These are phyloP conservation scores for Formica selysi DNA, from an alignment of 1,140 invertebrate species.

Conservation along the genomic window DNA sequence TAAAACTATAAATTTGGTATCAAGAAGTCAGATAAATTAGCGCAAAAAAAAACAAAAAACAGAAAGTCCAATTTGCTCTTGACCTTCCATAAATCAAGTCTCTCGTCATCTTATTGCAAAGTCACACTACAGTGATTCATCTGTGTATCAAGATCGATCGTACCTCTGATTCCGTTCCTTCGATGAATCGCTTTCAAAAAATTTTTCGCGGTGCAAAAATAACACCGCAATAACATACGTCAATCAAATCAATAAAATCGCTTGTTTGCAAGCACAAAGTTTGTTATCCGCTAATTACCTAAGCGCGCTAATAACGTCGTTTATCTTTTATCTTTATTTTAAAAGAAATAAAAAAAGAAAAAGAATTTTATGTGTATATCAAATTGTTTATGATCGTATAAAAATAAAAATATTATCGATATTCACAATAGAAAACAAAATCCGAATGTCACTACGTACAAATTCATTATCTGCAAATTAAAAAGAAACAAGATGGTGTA, in stretches of 20 bases:
- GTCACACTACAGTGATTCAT: slow-evolving; percentile 77
- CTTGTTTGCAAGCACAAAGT: slow-evolving; percentile 50
- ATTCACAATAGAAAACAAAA: slow-evolving; percentile 21
- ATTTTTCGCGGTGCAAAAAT: no score
- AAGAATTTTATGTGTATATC: not conserved
- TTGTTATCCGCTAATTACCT: slow-evolving; percentile 48
- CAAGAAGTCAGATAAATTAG: slow-evolving; percentile 13
- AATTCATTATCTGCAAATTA: slow-evolving; percentile 20
- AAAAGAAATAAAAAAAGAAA: not conserved
- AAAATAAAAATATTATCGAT: not conserved
- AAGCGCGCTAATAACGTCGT: not conserved
- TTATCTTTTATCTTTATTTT: not conserved
- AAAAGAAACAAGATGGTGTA: slow-evolving; percentile 12
- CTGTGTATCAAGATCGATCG: slow-evolving; percentile 65
- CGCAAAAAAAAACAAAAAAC: slow-evolving; percentile 61
- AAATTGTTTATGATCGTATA: not conserved
- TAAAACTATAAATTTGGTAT: not conserved
- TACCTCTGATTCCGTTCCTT: slow-evolving; percentile 63
- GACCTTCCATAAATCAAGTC: slow-evolving; percentile 69
- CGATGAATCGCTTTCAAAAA: slow-evolving; percentile 50
- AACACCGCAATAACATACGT: slow-evolving; percentile 48
- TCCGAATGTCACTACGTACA: not conserved
- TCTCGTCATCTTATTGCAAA: slow-evolving; percentile 75
- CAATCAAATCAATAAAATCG: slow-evolving; percentile 61
- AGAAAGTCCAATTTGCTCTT: slow-evolving; percentile 70